Percentiles rank a stretch among this genome's conserved stretches.
Evolutionary conservation across 2,888 invertebrate genomes (phyloP).

Genomic region (Tanaodytes sp.): DNA sequence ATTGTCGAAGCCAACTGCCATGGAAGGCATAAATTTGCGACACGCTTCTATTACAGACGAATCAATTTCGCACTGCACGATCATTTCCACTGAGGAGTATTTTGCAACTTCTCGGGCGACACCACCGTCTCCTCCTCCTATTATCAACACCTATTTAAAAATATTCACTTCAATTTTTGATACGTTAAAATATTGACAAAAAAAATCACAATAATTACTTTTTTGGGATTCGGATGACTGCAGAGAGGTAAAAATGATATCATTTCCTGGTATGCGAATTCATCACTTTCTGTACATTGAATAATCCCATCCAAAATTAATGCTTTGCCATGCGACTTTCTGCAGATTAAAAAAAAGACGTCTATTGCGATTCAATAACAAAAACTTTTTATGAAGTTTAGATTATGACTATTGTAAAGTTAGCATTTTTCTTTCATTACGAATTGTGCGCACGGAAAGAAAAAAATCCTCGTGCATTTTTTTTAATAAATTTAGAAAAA

Average conservation of each 20-base stretch:
- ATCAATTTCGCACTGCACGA: slow-evolving; percentile 97
- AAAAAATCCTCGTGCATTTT: no score
- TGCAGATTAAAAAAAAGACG: no score
- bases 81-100: slow-evolving; percentile 88
- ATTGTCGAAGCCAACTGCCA: slow-evolving; percentile 89
- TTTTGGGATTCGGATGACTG: slow-evolving; percentile 91
- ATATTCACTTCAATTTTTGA: no score
- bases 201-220: no score
- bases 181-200: no score
- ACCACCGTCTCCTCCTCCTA: slow-evolving; percentile 99
- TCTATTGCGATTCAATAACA: no score
- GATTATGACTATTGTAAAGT: no score
- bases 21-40: slow-evolving; percentile 89
- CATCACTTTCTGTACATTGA: slow-evolving; percentile 96
- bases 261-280: slow-evolving; percentile 99
- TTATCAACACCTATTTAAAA: slow-evolving; percentile 83
- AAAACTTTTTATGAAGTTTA: neutral
- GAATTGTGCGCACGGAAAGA: no score
- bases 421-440: no score
- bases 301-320: slow-evolving; percentile 96
- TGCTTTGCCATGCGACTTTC: slow-evolving; percentile 86
- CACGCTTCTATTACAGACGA: slow-evolving; percentile 91
- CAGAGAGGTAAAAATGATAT: slow-evolving; percentile 94
- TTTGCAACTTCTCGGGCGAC: slow-evolving; percentile 96
- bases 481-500: no score